These are phyloP conservation scores for Fragum sueziense DNA, from an alignment of 2,888 invertebrate species.

Conservation along the genomic window DNA sequence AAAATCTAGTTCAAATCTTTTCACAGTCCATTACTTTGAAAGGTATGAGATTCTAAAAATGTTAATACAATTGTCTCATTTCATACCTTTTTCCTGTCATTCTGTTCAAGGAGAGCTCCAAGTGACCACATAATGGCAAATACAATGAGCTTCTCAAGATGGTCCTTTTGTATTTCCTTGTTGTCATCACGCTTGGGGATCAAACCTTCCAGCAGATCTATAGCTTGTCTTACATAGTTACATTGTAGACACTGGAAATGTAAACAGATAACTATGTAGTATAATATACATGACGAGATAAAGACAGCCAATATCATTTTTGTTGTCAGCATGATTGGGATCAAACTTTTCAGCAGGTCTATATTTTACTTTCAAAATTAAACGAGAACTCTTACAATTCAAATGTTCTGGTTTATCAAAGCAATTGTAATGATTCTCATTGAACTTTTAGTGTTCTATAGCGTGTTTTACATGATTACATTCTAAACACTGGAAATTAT, in stretches of 20 bases:
- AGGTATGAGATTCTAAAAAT: too few relatives aligned
- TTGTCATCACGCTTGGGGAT: constrained; percentile 86
- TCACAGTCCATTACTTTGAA: too few relatives aligned
- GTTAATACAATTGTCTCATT: too few relatives aligned
- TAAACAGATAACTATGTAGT: not conserved
- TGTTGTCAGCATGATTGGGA: constrained; percentile 86
- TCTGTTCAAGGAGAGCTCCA: constrained; percentile 93
- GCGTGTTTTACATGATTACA: constrained; percentile 93
- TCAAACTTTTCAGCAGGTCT: constrained; percentile 90
- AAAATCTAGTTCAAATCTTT: too few relatives aligned
- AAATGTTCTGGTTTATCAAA: too few relatives aligned
- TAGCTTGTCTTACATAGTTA: constrained; percentile 90
- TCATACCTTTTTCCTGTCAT: constrained; percentile 90
- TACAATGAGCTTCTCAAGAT: constrained; percentile 92
- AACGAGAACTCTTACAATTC: too few relatives aligned
- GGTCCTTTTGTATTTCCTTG: constrained; percentile 85
- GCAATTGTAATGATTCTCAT: too few relatives aligned
- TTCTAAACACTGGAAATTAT: constrained; percentile 85
- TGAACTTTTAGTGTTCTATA: constrained; percentile 52
- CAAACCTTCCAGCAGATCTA: constrained; percentile 90
- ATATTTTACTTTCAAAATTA: too few relatives aligned
- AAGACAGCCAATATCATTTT: too few relatives aligned
- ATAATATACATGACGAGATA: too few relatives aligned
- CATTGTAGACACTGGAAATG: constrained; percentile 87
- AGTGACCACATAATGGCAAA: constrained; percentile 96